Evolutionary conservation across 2,113 vertebrate species (phyloP), one percentile per base, ranked within the genome.

Genomic region (Callopanchax toddi): DNA sequence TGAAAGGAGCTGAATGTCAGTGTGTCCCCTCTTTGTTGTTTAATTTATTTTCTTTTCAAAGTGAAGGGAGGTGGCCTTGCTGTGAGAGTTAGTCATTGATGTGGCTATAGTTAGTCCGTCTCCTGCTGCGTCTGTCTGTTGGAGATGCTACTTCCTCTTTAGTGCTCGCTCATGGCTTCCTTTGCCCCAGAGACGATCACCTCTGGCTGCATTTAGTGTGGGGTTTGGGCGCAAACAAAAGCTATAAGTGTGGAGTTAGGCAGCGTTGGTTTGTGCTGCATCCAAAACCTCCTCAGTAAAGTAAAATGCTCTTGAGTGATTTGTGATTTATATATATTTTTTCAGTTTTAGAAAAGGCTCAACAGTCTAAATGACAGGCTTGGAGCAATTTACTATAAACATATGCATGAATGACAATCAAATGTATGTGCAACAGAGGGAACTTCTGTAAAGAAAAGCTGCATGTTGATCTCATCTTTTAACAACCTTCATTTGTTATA

Each of bases 31-130:
- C 91, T 93, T 93, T 93, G 92, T 93, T 93, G 91, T 93, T 93
- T 93, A 93, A 93, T 93, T 93, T 92, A 93, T 93, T 89, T 91
- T 89, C 50, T 89, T 91, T 93, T 93, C 91, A 93, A 93, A 93
- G 92, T 90, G 85, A 90, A 80, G 89, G 88, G 86, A 89, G 89
- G 91, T 87, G 89, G 81, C 84, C 89, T 81, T 84, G 91, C 87
- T 90, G 89, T 84, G 91, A 89, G 89, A 86, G 89, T 79, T 89
- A 82, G 85, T 87, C 89, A 91, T 93, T 93, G 92, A 93, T 93
- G 91, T 93, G 88, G 87, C 89, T 92, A 91, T 91, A 92, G 91
- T 92, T 91, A 91, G 91, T 84, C 83, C 52, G 22, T 68, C 83
- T 87, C 91, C 89, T 82, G 89, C 89, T 85, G 91, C 29, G 89